Evolutionary conservation across 2,888 invertebrate genomes (phyloP), one percentile per base, ranked within the genome.

Genomic region (Microplitis deprimator): DNA sequence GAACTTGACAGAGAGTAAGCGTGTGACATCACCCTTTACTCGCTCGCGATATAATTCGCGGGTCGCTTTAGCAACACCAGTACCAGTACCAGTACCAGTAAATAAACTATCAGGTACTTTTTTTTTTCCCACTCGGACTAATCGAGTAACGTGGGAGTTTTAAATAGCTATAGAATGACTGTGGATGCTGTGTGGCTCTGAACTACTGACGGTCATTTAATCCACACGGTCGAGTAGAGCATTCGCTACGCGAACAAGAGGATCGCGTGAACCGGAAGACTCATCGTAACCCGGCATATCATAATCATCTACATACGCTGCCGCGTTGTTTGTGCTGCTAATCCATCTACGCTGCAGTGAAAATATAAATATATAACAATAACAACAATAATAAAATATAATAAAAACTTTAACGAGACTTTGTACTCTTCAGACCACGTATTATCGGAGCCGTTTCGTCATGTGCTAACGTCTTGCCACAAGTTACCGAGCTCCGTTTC

Each of bases 401-500:
- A 29, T 4, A 29, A 68, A 68, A 68, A 38, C 39, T 68, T 41
- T 68, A 40, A 40, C 41, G 16, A 68, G 39, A 68, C 68, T 68
- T 68, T 68, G 68, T 17, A 68, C 40, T 16, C 39, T 17, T 62
- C n/a, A 62, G 16, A 39, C 13, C 20, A 5, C 16, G 5, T 61
- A 79, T 78, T 77, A 77, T 82, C 81, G 80, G 81, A 79, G 72
- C 73, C 76, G 72, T 77, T 82, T 83, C 82, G 83, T 82, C 85
- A 86, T 85, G 85, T 83, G 85, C 83, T 85, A 83, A 82, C 75
- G 50, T 79, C 69, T 69, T 39, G 68, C 59, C 64, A 17, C 71
- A 40, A 68, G 72, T 72, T 72, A 29, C 29, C 29, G 29, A 29
- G 29, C 29, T 29, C 29, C 4, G 29, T 29, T 29, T 29, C 20